Evolutionary conservation across 1,140 invertebrate genomes (phyloP), one percentile per base, ranked within the genome.

Genomic region (Pseudomyrmex cubaensis): DNA sequence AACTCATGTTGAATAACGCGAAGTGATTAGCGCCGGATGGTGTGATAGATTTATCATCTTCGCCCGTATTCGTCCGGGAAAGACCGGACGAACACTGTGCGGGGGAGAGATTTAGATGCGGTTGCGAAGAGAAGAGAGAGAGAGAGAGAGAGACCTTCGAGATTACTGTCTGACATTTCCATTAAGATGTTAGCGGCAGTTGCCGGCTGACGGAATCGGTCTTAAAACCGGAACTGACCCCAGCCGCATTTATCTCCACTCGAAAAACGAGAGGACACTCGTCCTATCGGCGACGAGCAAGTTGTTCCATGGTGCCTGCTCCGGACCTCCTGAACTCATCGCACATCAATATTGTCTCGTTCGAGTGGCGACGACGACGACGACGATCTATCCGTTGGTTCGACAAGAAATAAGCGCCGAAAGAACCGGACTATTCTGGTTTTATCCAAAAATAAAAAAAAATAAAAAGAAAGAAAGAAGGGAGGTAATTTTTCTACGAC

Each of bases 291-390:
- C 73, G 83, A 54, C 67, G 78, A 88, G 73, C 75, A 87, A 86
- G 84, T 83, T 88, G 87, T 76, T 88, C 86, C 76, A 78, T 63
- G 83, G 74, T 85, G 83, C 86, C 77, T 87, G 83, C 86, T 82
- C 82, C 66, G 84, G 80, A 88, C 87, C 84, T 82, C 84, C 88
- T 84, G 84, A 88, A 89, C 87, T 88, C 87, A 84, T 89, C 87
- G 78, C 87, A 76, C 87, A 88, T 88, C 87, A 89, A 89, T 89
- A 89, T 88, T 88, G 85, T 84, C 82, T 86, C 86, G 84, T 83
- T 89, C 87, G 70, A 89, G 87, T 86, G 77, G 70, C 35, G 75
- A 50, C 75, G 62, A 35, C 35, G 35, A 35, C 76, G 85, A 35
- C 74, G 76, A 62, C 74, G 82, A 84, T 70, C 77, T 83, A 77